These are phyloP conservation scores for Drosophila buzzatii DNA, from an alignment of 2,888 invertebrate species.

Conservation along the genomic window DNA sequence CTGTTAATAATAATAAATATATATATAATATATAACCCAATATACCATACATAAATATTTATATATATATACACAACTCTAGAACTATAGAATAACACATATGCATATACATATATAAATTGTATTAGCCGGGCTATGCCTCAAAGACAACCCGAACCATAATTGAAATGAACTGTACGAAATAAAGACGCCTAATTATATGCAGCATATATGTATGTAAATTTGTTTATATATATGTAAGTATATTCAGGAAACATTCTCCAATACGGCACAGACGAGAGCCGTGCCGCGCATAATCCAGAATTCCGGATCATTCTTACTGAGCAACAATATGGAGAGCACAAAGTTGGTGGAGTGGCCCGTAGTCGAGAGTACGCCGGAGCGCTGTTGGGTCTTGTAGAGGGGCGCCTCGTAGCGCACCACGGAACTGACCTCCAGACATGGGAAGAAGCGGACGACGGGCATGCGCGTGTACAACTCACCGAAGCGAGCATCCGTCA, in stretches of 20 bases:
- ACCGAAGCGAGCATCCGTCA: constrained; percentile 91
- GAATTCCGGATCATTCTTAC: constrained; percentile 88
- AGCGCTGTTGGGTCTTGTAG: constrained; percentile 95
- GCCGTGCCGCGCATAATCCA: constrained; percentile 97
- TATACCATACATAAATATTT: constrained; percentile 16
- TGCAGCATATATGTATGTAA: constrained; percentile 41
- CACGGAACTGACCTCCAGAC: constrained; percentile 63
- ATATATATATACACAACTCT: constrained; percentile 32
- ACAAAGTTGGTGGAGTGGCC: constrained; percentile 98
- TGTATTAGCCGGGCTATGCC: constrained; percentile 41
- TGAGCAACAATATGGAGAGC: constrained; percentile 90
- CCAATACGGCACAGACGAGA: constrained; percentile 92
- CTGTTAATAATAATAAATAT: constrained; percentile 30
- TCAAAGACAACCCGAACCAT: constrained; percentile 32
- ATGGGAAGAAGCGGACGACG: constrained; percentile 82
- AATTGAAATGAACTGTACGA: constrained; percentile 51
- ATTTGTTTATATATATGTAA: background rate
- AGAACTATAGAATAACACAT: constrained; percentile 26
- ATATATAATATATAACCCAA: constrained; percentile 9
- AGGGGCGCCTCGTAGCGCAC: constrained; percentile 88
- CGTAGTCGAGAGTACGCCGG: constrained; percentile 94
- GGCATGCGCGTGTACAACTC: constrained; percentile 82
- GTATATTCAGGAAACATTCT: constrained; percentile 84
- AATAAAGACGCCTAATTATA: constrained; percentile 61
- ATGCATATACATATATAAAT: constrained; percentile 30